Base-by-base conservation (phyloP, 2,888 invertebrate species). In the Galeruca laticollis region DNA sequence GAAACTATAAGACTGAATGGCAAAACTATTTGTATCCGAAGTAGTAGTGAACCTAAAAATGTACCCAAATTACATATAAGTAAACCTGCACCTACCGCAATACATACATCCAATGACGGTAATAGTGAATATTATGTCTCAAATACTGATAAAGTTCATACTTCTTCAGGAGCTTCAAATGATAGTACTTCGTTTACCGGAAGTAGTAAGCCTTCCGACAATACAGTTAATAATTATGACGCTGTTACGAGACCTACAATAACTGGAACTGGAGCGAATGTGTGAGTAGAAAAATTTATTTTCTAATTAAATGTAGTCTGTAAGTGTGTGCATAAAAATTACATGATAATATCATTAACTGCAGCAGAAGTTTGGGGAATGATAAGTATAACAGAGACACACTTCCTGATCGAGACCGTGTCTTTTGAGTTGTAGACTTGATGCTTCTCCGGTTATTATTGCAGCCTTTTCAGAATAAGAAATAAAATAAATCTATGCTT, bases 1-100 rank as follows among this genome's bases (percentile, higher is more conserved):
- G 82, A 81, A 69, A 85, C 84, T 5, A 88, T 91, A 35, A 78
- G 87, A 54, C 82, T 90, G 13, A 91, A 91, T 68, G 90, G 90
- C 0, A 84, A 88, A 63, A 87, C 88, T 68, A 89, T 90, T 31
- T 90, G 90, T 77, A 87, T 87, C 0, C 21, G 20, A 26, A 43
- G 69, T 35, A 51, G 8, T 20, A 13, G n/a, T 11, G 37, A 47
- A 21, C 10, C 54, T 13, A 54, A 56, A 37, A 61, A 71, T 9
- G 67, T 63, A 3, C 71, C 73, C 31, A 69, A 56, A 20, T 49
- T 74, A 35, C 74, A 74, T 26, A 72, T 69, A 51, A 75, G 70
- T 43, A 68, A 65, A 8, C 51, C 61, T 20, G 63, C 51, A n/a
- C 47, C 60, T n/a, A 60, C 69, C n/a, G 40, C 40, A n/a, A 61